phyloP scores from a whole-genome alignment of 2,888 invertebrate species.

The Patella pellucida region DNA sequence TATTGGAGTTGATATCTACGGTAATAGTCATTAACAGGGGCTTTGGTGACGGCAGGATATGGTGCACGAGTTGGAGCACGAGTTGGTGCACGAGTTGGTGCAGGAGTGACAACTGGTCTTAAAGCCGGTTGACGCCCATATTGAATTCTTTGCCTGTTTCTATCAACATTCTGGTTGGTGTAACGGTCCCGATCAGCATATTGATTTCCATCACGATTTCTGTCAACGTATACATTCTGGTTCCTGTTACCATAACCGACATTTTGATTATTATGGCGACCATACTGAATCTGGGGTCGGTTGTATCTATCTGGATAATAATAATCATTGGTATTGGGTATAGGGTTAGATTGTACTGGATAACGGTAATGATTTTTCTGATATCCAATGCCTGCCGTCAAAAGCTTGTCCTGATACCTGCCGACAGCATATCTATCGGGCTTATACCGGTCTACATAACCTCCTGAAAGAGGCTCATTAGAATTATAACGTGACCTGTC shows the following conservation, averaged over 20 bases:
- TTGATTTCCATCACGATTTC: not conserved
- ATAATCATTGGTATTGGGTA: not conserved
- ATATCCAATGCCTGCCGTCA: slow-evolving; percentile 1
- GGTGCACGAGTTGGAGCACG: not conserved
- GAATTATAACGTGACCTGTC: not conserved
- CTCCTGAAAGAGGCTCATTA: slow-evolving; percentile 2
- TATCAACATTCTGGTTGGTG: not conserved
- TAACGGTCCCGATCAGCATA: not conserved
- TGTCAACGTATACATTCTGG: not conserved
- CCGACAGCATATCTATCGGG: not conserved
- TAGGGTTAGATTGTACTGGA: not conserved
- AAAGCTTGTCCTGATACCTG: not conserved
- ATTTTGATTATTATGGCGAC: not conserved
- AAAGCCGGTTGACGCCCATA: not conserved
- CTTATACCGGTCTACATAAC: not conserved
- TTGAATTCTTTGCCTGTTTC: not conserved
- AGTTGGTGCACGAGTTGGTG: not conserved
- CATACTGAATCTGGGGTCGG: not conserved
- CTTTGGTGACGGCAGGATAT: not conserved
- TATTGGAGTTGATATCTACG: not conserved
- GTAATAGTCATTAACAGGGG: not conserved
- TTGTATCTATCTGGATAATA: not conserved
- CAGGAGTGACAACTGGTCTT: not conserved
- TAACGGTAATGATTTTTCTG: not conserved
- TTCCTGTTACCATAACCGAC: not conserved